Percentiles rank a stretch among this genome's conserved stretches.
These are phyloP conservation scores for Scaptomyza parva DNA, from an alignment of 2,888 invertebrate genomes.

Conservation along the genomic window DNA sequence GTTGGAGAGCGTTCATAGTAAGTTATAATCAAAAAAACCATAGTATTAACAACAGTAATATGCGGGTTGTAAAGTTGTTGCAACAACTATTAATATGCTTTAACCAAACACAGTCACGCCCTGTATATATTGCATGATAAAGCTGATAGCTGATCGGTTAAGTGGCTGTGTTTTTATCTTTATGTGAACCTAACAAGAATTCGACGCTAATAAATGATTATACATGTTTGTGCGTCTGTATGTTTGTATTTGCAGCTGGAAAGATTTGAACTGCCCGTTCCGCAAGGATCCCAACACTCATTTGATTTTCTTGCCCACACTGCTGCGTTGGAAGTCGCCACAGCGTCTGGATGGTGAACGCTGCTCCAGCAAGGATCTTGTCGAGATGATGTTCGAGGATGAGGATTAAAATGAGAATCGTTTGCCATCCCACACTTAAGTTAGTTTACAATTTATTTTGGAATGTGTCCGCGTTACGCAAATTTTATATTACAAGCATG, in stretches of 20 bases:
- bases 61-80: background rate
- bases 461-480: slow-evolving; percentile 34
- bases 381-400: slow-evolving; percentile 92
- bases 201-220: slow-evolving; percentile 5
- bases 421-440: slow-evolving; percentile 8
- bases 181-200: slow-evolving; percentile 10
- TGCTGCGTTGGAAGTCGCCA: slow-evolving; percentile 91
- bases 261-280: slow-evolving; percentile 92
- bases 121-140: slow-evolving; percentile 47
- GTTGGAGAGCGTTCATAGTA: slow-evolving; percentile 92
- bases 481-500: slow-evolving; percentile 12
- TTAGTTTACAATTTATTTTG: slow-evolving; percentile 36
- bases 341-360: slow-evolving; percentile 92
- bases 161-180: slow-evolving; percentile 36
- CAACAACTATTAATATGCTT: background rate
- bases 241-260: slow-evolving; percentile 90
- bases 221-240: background rate
- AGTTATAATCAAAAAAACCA: slow-evolving; percentile 83
- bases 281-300: slow-evolving; percentile 90
- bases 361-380: slow-evolving; percentile 89
- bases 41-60: background rate
- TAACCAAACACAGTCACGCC: slow-evolving; percentile 10
- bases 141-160: slow-evolving; percentile 24
- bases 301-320: slow-evolving; percentile 92
- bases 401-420: slow-evolving; percentile 86